phyloP scores from a whole-genome alignment of 2,113 vertebrate species.

The Podarcis raffonei region DNA sequence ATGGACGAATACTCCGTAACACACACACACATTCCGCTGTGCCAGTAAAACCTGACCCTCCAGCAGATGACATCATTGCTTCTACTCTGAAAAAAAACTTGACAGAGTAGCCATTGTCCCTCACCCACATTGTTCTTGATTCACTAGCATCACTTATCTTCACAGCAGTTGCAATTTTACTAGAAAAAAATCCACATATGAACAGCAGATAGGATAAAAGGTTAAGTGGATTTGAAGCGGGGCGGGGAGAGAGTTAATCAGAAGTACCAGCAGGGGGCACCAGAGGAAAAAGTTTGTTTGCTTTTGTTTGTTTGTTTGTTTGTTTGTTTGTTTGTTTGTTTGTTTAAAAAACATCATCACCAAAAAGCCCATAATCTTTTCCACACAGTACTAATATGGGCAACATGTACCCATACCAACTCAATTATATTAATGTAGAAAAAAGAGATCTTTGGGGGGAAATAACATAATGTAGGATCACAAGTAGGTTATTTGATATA shows the following conservation, averaged over 20 bases:
- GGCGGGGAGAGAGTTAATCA: neutral
- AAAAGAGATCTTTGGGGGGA: neutral
- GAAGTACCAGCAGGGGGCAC: neutral
- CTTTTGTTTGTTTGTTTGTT: no score
- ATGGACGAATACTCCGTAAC: no score
- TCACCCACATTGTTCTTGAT: neutral
- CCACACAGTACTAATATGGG: neutral
- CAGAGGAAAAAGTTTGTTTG: neutral
- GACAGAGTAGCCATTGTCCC: no score
- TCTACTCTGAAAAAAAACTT: no score
- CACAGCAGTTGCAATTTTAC: neutral
- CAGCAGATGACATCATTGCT: no score
- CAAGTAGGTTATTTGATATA: neutral
- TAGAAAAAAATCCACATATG: neutral
- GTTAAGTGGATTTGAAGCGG: neutral
- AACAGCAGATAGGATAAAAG: neutral
- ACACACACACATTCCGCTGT: no score
- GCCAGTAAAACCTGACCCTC: no score
- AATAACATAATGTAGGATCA: neutral
- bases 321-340: no score
- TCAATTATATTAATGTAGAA: neutral
- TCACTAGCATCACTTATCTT: neutral
- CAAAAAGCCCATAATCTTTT: neutral
- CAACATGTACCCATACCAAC: neutral
- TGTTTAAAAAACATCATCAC: no score